Conservation (phyloP, 1,140 invertebrate genomes). For the Atta colombica region DNA sequence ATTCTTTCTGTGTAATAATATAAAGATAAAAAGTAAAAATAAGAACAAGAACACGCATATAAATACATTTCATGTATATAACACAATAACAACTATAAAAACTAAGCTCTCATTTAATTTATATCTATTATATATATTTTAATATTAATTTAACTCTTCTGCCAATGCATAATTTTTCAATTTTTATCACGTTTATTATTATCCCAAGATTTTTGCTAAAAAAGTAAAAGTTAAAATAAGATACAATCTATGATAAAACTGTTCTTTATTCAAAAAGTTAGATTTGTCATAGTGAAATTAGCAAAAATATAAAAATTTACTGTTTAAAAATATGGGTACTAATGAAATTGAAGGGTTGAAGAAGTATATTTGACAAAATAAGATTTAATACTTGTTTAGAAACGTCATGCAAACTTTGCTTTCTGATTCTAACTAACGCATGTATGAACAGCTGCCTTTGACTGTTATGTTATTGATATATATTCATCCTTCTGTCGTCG, state of each 20-base stretch:
- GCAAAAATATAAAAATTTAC: too few relatives aligned
- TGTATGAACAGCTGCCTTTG: conserved; percentile 33
- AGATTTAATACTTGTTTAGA: background rate
- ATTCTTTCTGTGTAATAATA: background rate
- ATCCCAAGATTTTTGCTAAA: too few relatives aligned
- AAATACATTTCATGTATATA: background rate
- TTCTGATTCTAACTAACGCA: background rate
- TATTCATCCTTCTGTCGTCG: conserved; percentile 17
- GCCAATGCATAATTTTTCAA: too few relatives aligned
- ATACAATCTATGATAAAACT: too few relatives aligned
- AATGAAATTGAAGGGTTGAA: background rate
- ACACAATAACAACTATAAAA: too few relatives aligned
- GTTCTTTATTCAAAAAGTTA: too few relatives aligned
- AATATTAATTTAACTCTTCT: background rate
- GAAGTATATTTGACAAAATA: background rate
- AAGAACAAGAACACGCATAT: background rate
- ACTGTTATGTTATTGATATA: background rate
- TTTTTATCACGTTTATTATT: too few relatives aligned
- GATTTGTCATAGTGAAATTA: too few relatives aligned
- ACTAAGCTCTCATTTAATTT: background rate
- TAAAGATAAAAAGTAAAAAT: background rate
- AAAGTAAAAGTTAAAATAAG: too few relatives aligned
- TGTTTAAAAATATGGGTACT: too few relatives aligned
- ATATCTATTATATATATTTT: background rate
- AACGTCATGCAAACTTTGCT: background rate